Base-by-base conservation (phyloP, 2,113 vertebrate species). In the Colaptes auratus region DNA sequence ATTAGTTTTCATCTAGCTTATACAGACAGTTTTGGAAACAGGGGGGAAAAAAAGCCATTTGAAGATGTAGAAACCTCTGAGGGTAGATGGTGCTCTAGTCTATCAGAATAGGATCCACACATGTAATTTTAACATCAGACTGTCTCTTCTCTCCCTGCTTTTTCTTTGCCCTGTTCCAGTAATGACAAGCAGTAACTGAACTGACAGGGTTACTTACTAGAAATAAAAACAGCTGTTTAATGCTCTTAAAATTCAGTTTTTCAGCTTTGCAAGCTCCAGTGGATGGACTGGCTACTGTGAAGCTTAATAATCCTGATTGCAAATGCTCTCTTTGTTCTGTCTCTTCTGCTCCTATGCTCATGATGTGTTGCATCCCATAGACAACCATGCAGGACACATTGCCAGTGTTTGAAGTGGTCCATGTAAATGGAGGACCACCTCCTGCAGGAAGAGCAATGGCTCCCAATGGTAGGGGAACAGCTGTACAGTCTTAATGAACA, bases 141-240 rank as follows among this genome's bases (percentile, higher is more conserved):
- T 42, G 11, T 30, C 36, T 71, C 52, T 81, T 61, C 79, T 69
- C 58, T 71, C 53, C 21, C 36, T 75, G 64, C 33, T 58, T 64
- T 53, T 77, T 42, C 39, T 70, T 65, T 75, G 25, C 15, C 9
- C 0, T 15, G 14, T 69, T 58, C 52, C 71, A 30, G 48, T 23
- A 78, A 67, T 36, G 55, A 77, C 42, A 74, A 83, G 58, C 18
- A 31, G 17, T 19, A 64, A 35, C 60, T 33, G 52, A 88, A 75
- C 27, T 15, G 56, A 53, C 25, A 36, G 35, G 8, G 46, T 44
- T 53, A 70, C 39, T 60, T 77, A 42, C 20, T 73, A 61, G 69
- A 93, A 89, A 96, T 92, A 63, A 89, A 94, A 96, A 65, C 65
- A 89, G 44, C 52, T 48, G n/a, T 69, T 89, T 73, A 88, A 83